phyloP scores from a whole-genome alignment of 2,797 vertebrate genomes.

The Manis crassicaudata region DNA sequence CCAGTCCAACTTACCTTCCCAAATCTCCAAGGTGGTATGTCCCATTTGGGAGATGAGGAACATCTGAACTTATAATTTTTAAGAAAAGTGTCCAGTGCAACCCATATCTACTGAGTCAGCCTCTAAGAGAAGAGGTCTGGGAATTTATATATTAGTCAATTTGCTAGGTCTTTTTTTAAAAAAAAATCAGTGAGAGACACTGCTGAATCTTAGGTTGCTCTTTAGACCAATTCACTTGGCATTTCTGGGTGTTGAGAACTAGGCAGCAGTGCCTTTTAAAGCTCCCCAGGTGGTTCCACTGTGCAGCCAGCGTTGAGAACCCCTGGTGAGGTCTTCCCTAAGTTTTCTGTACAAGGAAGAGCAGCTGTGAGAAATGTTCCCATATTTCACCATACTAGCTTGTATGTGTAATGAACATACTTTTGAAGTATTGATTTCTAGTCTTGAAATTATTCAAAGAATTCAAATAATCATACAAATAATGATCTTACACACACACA shows the following conservation, averaged over 20 bases:
- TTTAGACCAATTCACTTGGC: background rate
- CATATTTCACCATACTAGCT: background rate
- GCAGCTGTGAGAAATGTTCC: background rate
- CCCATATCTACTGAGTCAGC: background rate
- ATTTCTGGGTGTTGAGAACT: background rate
- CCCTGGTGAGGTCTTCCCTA: background rate
- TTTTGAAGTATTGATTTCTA: background rate
- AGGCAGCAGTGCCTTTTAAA: background rate
- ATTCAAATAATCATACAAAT: no score
- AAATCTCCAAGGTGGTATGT: background rate
- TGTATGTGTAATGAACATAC: constrained; percentile 7
- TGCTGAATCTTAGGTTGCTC: background rate
- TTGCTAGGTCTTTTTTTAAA: background rate
- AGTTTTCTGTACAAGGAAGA: background rate
- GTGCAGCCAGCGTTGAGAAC: background rate
- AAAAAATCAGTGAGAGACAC: background rate
- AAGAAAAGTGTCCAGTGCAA: background rate
- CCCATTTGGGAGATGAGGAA: background rate
- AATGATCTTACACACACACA: background rate
- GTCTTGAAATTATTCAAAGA: background rate
- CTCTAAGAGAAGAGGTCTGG: background rate
- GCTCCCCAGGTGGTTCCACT: background rate
- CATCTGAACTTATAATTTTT: background rate
- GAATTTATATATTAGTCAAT: background rate
- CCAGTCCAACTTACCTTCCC: background rate